Conservation (phyloP, 2,888 invertebrate genomes). For the Dynastes hyllus region DNA sequence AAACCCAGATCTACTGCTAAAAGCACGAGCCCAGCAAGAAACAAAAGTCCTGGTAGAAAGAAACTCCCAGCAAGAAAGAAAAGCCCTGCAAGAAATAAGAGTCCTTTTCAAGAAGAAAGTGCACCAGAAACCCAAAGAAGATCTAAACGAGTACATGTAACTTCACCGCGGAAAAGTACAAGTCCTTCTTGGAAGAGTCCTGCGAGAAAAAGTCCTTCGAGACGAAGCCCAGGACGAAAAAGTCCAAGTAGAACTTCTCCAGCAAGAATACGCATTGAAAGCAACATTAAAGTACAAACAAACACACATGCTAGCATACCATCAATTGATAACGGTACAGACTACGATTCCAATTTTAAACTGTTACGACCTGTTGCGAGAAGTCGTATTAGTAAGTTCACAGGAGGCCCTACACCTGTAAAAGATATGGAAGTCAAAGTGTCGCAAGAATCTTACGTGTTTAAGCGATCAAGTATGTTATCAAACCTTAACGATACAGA, state of each 20-base stretch:
- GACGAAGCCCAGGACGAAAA: constrained; percentile 53
- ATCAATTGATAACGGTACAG: constrained; percentile 53
- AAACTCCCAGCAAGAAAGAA: constrained; percentile 53
- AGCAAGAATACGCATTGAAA: constrained; percentile 20
- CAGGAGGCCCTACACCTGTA: constrained; percentile 54
- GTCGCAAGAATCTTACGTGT: constrained; percentile 8
- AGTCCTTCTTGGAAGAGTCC: constrained; percentile 47
- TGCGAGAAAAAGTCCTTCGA: constrained; percentile 49
- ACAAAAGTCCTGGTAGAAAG: constrained; percentile 52
- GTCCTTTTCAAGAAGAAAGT: constrained; percentile 46
- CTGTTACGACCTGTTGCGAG: constrained; percentile 64
- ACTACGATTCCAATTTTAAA: constrained; percentile 53
- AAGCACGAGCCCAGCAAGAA: constrained; percentile 34
- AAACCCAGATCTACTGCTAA: constrained; percentile 51
- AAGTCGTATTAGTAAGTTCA: constrained; percentile 61
- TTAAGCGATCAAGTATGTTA: constrained; percentile 59
- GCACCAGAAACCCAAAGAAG: constrained; percentile 20
- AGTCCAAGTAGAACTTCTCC: constrained; percentile 40
- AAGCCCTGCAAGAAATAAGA: constrained; percentile 52
- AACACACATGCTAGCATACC: constrained; percentile 41
- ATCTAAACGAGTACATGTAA: constrained; percentile 22
- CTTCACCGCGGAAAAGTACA: constrained; percentile 9
- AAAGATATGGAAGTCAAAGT: not conserved
- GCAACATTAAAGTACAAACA: not conserved
- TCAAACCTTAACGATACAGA: constrained; percentile 64